phyloP scores from a whole-genome alignment of 1,140 invertebrate species.

The Euwallacea fornicatus region DNA sequence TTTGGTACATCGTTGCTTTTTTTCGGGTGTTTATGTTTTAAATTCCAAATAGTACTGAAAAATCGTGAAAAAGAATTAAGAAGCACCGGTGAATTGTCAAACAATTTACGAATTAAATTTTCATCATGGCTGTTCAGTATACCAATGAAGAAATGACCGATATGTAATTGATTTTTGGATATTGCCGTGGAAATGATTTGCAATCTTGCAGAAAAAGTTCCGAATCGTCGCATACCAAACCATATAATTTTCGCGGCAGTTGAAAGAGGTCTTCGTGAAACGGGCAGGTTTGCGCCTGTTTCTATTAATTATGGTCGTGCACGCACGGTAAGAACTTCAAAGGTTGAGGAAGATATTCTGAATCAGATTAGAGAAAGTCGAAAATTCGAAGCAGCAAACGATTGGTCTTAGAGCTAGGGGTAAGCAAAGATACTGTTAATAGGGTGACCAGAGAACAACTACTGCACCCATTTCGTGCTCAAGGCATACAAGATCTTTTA shows the following conservation, averaged over 20 bases:
- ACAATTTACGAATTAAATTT: too few species aligned
- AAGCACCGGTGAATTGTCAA: too few species aligned
- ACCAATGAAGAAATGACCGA: too few species aligned
- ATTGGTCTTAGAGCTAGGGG: not conserved
- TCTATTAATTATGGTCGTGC: not conserved
- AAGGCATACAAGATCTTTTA: not conserved
- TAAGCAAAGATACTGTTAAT: conserved; percentile 4
- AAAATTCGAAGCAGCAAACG: not conserved
- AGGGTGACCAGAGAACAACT: conserved; percentile 1
- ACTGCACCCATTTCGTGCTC: not conserved
- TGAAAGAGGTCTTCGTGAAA: not conserved
- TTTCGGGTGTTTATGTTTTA: too few species aligned
- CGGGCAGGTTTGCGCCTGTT: not conserved
- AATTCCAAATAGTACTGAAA: too few species aligned
- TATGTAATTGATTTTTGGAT: too few species aligned
- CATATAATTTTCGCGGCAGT: not conserved
- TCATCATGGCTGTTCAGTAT: too few species aligned
- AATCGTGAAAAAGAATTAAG: too few species aligned
- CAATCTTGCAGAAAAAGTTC: not conserved
- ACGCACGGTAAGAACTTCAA: not conserved
- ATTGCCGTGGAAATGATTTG: not conserved
- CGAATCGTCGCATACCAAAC: conserved; percentile 1
- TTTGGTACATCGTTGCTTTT: too few species aligned
- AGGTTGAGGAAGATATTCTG: not conserved
- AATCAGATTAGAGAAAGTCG: not conserved